Base-by-base conservation (phyloP, 2,113 vertebrate genomes). In the Podocnemis expansa region DNA sequence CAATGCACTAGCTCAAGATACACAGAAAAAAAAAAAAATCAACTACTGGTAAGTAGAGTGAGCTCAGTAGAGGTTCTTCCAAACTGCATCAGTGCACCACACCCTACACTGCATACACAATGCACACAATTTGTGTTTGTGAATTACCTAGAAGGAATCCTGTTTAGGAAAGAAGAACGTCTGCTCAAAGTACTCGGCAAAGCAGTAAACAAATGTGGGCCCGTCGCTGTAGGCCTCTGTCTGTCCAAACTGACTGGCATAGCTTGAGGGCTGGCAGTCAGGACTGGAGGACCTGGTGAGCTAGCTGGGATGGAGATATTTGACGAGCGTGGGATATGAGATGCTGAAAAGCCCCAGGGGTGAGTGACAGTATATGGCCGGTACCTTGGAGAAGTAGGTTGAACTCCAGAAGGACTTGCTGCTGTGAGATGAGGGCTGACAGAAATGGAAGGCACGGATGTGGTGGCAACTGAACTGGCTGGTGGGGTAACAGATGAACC, bases 61-160 rank as follows among this genome's bases (percentile, higher is more conserved):
- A 97, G 97, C 67, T 92, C 24, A 91, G 96, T 91, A 93, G 92
- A 19, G 92, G 41, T 10, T 41, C 82, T 60, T 87, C 75, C 89
- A 76, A 84, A 87, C 2, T 5, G 13, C 75, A 92, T 5, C 82
- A 92, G 89, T 75, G 60, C 5, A 83, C 82, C 93, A 91, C 94
- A 89, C 75, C 91, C 96, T 78, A 94, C 97, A 96, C 95, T 2
- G 94, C 97, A 98, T 92, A 95, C 97, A 54, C 5, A 6, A 87
- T 84, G 60, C 85, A 91, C 93, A 51, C 93, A 60, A 60, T 93
- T 81, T 76, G 92, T 84, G 93, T 85, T 95, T 84, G 92, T 89
- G 88, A 97, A 97, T 96, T 99, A 99, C 99, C 99, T 99, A 99
- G 99, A 97, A 27, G 99, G 98, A 83, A 98, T 99, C 99, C 98